Base-by-base conservation (phyloP, 1,140 invertebrate genomes). In the Druon quercuslanigerum region DNA sequence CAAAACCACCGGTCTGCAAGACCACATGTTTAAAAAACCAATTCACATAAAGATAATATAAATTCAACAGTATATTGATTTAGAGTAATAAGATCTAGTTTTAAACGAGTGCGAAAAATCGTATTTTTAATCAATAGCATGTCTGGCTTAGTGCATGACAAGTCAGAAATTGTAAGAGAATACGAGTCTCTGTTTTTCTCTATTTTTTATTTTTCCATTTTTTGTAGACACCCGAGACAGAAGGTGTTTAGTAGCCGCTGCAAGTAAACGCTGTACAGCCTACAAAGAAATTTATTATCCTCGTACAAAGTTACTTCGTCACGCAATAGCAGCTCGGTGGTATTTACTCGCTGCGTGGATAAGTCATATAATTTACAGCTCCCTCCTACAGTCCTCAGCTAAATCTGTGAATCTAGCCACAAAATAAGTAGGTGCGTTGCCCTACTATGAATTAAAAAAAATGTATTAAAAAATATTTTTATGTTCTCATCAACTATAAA, bases 251-350 rank as follows among this genome's bases (percentile, higher is more conserved):
- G 57, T 33, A 66, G 57, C 57, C 57, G 25, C 25, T 66, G 57
- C 57, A 66, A 66, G 57, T 66, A 66, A 66, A 66, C 20, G 12
- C 57, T 66, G 20, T 33, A 33, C 25, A 66, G 57, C 25, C 57
- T 66, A 66, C 57, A 66, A 66, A 33, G 57, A 66, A 33, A 66
- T 66, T 66, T 66, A 66, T 66, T 66, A 66, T 66, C 57, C 57
- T 66, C 57, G 20, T 40, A 66, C 57, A 66, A 66, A 66, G 57
- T 66, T 66, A 66, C 57, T 25, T 66, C 57, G 57, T 66, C 57
- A 66, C 57, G 57, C 57, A 66, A 66, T 66, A 66, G 57, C 57
- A 66, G 20, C 57, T 66, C 20, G 20, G 13, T 25, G 57, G 25
- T 66, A 66, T 66, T 25, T 66, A 66, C 16, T 66, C 57, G 25